Evolutionary conservation across 2,113 vertebrate genomes (phyloP).

Genomic region (Oophaga pumilio): DNA sequence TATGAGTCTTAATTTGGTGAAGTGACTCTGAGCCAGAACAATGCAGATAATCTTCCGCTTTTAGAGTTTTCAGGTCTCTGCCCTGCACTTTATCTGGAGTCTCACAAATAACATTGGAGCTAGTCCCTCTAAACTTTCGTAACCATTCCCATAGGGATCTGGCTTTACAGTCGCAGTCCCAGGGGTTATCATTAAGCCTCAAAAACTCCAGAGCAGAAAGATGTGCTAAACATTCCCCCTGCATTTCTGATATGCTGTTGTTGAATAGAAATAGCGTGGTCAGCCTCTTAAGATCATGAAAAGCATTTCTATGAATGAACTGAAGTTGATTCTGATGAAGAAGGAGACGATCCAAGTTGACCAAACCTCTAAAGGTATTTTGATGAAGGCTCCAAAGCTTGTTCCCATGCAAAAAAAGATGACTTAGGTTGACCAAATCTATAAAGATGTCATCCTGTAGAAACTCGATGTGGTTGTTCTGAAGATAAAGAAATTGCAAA

Average conservation of each 20-base stretch:
- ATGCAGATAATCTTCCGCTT: constrained; percentile 86
- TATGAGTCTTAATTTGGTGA: constrained; percentile 89
- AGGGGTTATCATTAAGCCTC: constrained; percentile 92
- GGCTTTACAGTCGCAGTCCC: constrained; percentile 91
- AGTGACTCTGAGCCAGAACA: constrained; percentile 87
- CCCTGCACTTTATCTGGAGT: constrained; percentile 75
- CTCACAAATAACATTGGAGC: constrained; percentile 81
- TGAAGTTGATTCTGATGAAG: constrained; percentile 96
- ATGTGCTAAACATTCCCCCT: constrained; percentile 82
- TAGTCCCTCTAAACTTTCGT: constrained; percentile 87
- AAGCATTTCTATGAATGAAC: constrained; percentile 88
- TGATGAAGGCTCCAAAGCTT: constrained; percentile 90
- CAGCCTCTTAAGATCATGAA: constrained; percentile 90
- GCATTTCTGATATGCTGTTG: constrained; percentile 89
- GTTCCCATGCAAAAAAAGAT: constrained; percentile 96
- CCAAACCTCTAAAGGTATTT: constrained; percentile 91
- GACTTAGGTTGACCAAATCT: constrained; percentile 95
- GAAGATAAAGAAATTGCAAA: constrained; percentile 96
- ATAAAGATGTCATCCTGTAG: constrained; percentile 95
- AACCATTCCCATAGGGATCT: constrained; percentile 96
- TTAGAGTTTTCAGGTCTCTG: constrained; percentile 85
- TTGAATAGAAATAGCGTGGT: constrained; percentile 96
- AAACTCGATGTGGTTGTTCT: constrained; percentile 94
- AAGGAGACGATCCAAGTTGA: constrained; percentile 90
- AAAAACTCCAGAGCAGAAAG: constrained; percentile 91